These are phyloP conservation scores for Osedax fenrisi DNA, from an alignment of 2,888 invertebrate genomes.

Conservation along the genomic window DNA sequence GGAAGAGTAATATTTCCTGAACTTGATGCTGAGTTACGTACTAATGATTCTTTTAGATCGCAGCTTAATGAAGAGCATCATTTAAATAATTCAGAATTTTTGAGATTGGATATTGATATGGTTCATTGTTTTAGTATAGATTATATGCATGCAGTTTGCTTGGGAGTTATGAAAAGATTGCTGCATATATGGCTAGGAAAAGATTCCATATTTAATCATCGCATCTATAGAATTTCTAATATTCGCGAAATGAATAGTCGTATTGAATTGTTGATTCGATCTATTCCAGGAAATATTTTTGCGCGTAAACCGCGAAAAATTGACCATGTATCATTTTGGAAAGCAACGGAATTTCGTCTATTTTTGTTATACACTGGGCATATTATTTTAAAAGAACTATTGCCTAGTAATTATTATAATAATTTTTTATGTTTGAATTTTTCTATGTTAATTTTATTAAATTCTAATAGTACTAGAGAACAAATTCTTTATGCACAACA, in stretches of 20 bases:
- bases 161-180: constrained; percentile 13
- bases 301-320: not conserved
- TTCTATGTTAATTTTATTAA: not conserved
- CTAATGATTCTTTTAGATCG: not conserved
- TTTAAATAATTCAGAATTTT: constrained; percentile 6
- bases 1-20: not conserved
- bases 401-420: not conserved
- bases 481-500: not conserved
- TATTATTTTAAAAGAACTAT: not conserved
- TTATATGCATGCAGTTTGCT: constrained; percentile 17
- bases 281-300: not conserved
- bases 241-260: not conserved
- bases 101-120: constrained; percentile 21
- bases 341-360: not conserved
- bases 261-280: not conserved
- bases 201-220: not conserved
- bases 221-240: not conserved
- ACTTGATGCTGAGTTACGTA: not conserved
- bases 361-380: not conserved
- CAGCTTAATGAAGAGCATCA: constrained; percentile 13
- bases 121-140: constrained; percentile 12
- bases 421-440: not conserved
- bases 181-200: constrained; percentile 4
- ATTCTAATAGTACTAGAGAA: not conserved
- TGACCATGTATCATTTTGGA: not conserved